phyloP scores from a whole-genome alignment of 1,140 invertebrate species.

The Rhyzopertha dominica region DNA sequence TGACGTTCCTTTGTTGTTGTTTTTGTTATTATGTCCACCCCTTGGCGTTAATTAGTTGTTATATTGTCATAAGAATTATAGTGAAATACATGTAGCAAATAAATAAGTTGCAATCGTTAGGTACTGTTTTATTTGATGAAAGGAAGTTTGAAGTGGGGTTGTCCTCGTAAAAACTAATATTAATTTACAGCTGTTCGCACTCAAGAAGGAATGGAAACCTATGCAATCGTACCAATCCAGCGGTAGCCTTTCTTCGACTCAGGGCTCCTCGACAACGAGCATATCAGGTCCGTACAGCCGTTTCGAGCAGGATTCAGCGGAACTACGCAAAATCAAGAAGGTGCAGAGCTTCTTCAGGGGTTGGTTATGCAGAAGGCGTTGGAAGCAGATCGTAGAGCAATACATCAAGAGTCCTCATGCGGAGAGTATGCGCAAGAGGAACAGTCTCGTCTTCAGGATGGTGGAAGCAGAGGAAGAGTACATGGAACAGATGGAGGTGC shows the following conservation, averaged over 20 bases:
- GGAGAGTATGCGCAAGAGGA: constrained; percentile 89
- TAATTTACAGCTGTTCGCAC: constrained; percentile 64
- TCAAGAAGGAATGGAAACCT: constrained; percentile 72
- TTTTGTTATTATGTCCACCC: too few species aligned
- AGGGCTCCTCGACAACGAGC: constrained; percentile 27
- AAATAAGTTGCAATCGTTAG: too few species aligned
- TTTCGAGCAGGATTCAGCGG: constrained; percentile 41
- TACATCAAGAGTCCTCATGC: constrained; percentile 94
- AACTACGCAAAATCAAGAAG: constrained; percentile 88
- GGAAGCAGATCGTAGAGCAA: constrained; percentile 94
- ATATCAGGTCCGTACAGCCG: constrained; percentile 23
- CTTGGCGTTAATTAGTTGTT: too few species aligned
- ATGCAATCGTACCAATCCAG: constrained; percentile 40
- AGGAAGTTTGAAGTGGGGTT: too few species aligned
- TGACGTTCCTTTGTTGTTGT: too few species aligned
- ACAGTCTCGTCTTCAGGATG: constrained; percentile 90
- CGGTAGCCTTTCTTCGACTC: constrained; percentile 27
- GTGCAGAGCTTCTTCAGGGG: constrained; percentile 93
- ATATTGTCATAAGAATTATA: too few species aligned
- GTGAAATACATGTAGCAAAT: too few species aligned
- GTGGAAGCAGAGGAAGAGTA: constrained; percentile 90
- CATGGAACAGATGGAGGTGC: constrained; percentile 83
- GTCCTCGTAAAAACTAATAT: too few species aligned
- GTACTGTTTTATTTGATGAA: too few species aligned
- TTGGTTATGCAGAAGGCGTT: constrained; percentile 87